These are phyloP conservation scores for Octodon degus DNA, from an alignment of 2,113 vertebrate genomes.

Conservation along the genomic window DNA sequence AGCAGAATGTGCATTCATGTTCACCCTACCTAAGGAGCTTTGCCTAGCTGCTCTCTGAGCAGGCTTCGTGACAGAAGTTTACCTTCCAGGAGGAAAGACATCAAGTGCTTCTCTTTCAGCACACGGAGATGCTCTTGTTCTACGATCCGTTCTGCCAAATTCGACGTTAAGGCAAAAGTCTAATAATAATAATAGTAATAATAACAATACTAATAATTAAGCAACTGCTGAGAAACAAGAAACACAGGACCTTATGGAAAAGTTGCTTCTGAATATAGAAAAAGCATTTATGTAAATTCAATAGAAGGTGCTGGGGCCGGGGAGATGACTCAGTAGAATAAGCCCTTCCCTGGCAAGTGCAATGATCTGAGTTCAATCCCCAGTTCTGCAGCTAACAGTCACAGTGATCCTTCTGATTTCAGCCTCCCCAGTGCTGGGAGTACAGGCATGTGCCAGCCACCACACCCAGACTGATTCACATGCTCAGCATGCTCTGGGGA, in stretches of 20 bases:
- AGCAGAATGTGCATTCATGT: not conserved
- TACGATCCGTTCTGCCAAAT: not conserved
- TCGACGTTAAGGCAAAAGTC: slow-evolving; percentile 40
- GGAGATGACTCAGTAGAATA: too few species aligned
- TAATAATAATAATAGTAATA: not conserved
- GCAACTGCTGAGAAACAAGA: slow-evolving; percentile 40
- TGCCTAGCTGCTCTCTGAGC: not conserved
- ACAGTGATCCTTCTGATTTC: too few species aligned
- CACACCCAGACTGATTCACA: too few species aligned
- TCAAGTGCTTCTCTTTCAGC: not conserved
- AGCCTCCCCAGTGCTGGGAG: too few species aligned
- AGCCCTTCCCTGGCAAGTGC: too few species aligned
- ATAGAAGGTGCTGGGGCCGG: too few species aligned
- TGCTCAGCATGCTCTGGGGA: too few species aligned
- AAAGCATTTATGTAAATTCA: slow-evolving; percentile 27
- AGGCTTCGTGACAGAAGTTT: not conserved
- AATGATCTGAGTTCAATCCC: too few species aligned
- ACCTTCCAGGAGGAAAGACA: not conserved
- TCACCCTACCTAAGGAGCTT: too few species aligned
- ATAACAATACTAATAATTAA: not conserved
- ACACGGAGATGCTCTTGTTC: not conserved
- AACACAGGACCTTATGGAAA: slow-evolving; percentile 37
- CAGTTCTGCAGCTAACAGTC: too few species aligned
- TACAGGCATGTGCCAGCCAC: too few species aligned
- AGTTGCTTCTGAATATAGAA: slow-evolving; percentile 49